phyloP scores from a whole-genome alignment of 2,888 invertebrate genomes.

The Stenichneumon culpator region DNA sequence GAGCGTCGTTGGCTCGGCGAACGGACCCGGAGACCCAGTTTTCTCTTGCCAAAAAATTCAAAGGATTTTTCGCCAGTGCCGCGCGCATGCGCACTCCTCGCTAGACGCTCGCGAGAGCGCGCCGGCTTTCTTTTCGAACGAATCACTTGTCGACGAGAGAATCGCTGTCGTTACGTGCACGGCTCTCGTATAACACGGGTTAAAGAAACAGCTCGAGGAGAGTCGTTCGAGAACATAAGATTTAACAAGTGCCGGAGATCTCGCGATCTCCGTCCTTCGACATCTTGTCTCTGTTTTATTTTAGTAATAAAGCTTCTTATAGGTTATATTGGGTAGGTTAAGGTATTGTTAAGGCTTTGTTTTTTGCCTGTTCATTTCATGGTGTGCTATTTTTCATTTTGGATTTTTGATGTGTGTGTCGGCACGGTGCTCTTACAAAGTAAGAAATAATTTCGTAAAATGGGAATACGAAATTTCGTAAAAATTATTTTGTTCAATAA shows the following conservation, averaged over 20 bases:
- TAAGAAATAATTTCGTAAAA: no score
- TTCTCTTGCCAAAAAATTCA: constrained; percentile 54
- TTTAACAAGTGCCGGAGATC: background rate
- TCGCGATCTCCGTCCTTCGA: no score
- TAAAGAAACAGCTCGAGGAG: background rate
- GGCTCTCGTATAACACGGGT: background rate
- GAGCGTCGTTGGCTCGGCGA: background rate
- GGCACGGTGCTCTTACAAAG: no score
- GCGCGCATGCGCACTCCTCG: constrained; percentile 11
- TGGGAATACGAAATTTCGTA: no score
- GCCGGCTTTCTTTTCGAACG: constrained; percentile 32
- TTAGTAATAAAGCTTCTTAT: no score
- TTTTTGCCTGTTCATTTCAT: no score
- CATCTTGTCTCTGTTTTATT: no score
- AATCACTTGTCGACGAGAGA: constrained; percentile 18
- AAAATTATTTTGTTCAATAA: no score
- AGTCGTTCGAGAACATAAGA: background rate
- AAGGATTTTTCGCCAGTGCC: constrained; percentile 42
- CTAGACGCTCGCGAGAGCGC: background rate
- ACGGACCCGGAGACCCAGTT: constrained; percentile 52
- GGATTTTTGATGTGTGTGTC: no score
- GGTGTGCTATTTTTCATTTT: no score
- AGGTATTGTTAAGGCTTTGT: no score
- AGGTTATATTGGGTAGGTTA: no score
- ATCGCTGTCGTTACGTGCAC: constrained; percentile 6